Evolutionary conservation across 2,797 vertebrate genomes (phyloP).

Genomic region (Halcyon chelicuti): DNA sequence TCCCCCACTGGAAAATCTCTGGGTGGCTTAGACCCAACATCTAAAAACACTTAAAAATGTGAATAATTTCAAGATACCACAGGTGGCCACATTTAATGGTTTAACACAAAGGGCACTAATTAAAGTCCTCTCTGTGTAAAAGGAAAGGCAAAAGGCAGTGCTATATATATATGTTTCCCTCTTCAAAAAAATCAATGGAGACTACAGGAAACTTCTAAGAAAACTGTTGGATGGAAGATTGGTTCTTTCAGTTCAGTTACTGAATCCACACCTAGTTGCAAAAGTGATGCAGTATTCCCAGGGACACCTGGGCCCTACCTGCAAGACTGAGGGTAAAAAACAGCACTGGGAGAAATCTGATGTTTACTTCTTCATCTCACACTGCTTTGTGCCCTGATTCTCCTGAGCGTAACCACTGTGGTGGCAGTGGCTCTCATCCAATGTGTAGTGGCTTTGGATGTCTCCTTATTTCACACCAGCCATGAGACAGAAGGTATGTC

Average conservation of each 20-base stretch:
- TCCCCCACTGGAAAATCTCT: not conserved
- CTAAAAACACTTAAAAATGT: slow-evolving; percentile 27
- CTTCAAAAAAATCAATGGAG: not conserved
- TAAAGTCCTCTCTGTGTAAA: not conserved
- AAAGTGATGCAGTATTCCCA: not conserved
- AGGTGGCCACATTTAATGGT: not conserved
- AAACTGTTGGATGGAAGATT: not conserved
- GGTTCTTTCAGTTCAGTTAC: not conserved
- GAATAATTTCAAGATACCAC: slow-evolving; percentile 20
- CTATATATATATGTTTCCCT: not conserved
- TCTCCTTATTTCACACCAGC: not conserved
- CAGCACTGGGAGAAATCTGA: not conserved
- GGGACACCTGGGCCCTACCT: not conserved
- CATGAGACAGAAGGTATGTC: not conserved
- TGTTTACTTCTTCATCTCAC: not conserved
- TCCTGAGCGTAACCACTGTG: not conserved
- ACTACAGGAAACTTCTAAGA: not conserved
- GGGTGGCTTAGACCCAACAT: not conserved
- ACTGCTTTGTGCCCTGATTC: not conserved
- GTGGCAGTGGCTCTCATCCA: not conserved
- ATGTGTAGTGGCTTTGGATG: not conserved
- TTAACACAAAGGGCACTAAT: slow-evolving; percentile 55
- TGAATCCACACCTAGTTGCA: not conserved
- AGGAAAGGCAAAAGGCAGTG: not conserved
- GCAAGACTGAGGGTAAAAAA: not conserved